Evolutionary conservation across 2,797 vertebrate genomes (phyloP), one percentile per base, ranked within the genome.

Genomic region (Dromococcyx pavoninus): DNA sequence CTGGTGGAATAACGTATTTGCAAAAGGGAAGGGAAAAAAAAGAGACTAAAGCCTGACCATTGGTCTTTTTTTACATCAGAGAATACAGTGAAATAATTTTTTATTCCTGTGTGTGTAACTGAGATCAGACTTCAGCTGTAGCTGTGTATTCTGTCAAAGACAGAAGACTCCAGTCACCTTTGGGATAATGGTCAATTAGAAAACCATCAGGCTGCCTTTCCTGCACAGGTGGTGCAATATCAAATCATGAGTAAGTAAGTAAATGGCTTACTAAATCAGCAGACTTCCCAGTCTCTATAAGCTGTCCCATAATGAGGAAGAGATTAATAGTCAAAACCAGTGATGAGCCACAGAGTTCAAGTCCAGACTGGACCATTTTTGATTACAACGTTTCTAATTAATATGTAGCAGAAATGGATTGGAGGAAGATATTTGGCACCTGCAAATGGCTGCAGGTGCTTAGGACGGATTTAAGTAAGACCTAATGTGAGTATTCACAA

Each of bases 171-270:
- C 39, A 18, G 65, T 48, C 77, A 82, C 51, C 65, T 91, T 58
- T 1, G 9, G 89, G 85, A 93, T 78, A 83, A 35, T 32, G 41
- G 75, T 88, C 92, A 88, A 86, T 89, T 89, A 72, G 61, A 50
- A 37, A 96, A 92, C 67, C 72, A 91, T 77, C 72, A 77, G 75
- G 24, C 60, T 94, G 79, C 85, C 84, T 86, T 93, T 92, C 88
- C 82, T 84, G 91, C 94, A 88, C 93, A 96, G 95, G 88, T 96
- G 96, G 79, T 95, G 78, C 44, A 48, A 30, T 44, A 50, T 82
- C 71, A 24, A 85, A 78, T 75, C 51, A 39, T n/a, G 24, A 72
- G 37, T 72, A 69, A 54, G 32, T 72, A 69, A 54, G 32, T 44
- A 57, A 56, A 54, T 69, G 32, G 70, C 44, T 95, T 85, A 67